Percentiles rank a stretch among this genome's conserved stretches.
These are phyloP conservation scores for Sus scrofa DNA, from an alignment of 2,113 vertebrate genomes.

Conservation along the genomic window T2T-Sscrofa CM000814.6:69858001-69858500, in stretches of 20 bases:
- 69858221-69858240: constrained; percentile 92
- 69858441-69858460: background rate
- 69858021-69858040: background rate
- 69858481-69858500: background rate
- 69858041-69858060: background rate
- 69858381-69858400: constrained; percentile 95
- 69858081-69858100: background rate
- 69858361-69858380: constrained; percentile 95
- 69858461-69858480: background rate
- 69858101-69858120: constrained; percentile 38
- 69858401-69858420: constrained; percentile 64
- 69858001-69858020: background rate
- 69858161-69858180: too few relatives aligned
- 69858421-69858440: background rate
- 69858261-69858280: constrained; percentile 97
- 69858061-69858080: background rate
- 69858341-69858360: constrained; percentile 94
- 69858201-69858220: too few relatives aligned
- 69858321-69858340: constrained; percentile 96
- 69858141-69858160: background rate
- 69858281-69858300: constrained; percentile 96
- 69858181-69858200: too few relatives aligned
- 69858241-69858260: constrained; percentile 98
- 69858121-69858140: background rate
- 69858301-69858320: constrained; percentile 97